Evolutionary conservation across 2,888 invertebrate genomes (phyloP).

Genomic region (Bombyx huttoni): DNA sequence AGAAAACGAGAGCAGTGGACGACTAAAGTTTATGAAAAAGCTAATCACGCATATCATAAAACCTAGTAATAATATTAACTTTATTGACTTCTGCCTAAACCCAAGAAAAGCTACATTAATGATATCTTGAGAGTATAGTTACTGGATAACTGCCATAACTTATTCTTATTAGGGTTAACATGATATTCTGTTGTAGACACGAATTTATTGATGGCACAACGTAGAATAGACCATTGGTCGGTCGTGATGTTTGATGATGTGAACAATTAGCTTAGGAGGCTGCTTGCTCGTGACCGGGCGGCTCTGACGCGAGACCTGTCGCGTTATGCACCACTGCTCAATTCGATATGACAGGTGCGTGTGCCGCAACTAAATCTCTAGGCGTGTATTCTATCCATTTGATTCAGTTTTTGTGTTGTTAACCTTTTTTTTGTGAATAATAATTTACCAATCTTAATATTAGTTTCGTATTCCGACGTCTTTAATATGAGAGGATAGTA

Average conservation of each 20-base stretch:
- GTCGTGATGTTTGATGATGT: constrained; percentile 11
- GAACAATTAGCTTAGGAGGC: constrained; percentile 24
- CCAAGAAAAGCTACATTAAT: no score
- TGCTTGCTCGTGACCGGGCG: constrained; percentile 26
- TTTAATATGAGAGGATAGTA: no score
- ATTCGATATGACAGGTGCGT: constrained; percentile 56
- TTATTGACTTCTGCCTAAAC: no score
- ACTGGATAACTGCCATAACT: no score
- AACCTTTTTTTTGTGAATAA: not conserved
- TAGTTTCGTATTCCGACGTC: no score
- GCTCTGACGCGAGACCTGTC: constrained; percentile 28
- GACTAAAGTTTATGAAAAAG: no score
- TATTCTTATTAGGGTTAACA: no score
- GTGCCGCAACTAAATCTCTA: constrained; percentile 9
- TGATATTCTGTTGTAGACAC: not conserved
- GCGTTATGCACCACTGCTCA: constrained; percentile 35
- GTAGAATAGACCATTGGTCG: not conserved
- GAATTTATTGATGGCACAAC: not conserved
- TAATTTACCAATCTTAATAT: no score
- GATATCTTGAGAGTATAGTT: no score
- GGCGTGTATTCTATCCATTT: not conserved
- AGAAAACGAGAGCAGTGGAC: no score
- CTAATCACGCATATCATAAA: no score
- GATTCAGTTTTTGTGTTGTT: not conserved
- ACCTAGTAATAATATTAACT: no score